Percentiles rank a stretch among this genome's conserved stretches.
Conservation (phyloP, 1,140 invertebrate genomes). For the Pseudomyrmex pallidus region DNA sequence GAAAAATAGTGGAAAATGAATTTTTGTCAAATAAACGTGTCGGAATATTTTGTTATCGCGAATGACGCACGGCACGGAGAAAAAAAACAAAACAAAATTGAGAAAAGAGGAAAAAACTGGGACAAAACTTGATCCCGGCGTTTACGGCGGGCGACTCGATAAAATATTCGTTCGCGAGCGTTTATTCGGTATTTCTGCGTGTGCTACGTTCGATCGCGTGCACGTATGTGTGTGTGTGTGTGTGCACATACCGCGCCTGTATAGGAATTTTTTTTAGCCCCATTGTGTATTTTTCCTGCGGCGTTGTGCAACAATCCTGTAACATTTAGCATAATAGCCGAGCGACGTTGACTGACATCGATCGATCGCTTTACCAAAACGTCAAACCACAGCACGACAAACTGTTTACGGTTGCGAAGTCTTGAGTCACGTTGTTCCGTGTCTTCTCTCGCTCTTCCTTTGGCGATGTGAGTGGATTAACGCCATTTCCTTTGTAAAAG, state of each 20-base stretch:
- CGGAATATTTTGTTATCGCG: conserved; percentile 57
- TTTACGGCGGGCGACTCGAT: conserved; percentile 41
- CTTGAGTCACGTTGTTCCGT: background rate
- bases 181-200: conserved; percentile 23
- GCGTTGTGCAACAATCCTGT: background rate
- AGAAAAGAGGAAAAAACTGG: background rate
- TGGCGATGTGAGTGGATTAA: conserved; percentile 34
- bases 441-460: background rate
- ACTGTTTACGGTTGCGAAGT: background rate
- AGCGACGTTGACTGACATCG: background rate
- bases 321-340: conserved; percentile 41
- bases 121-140: conserved; percentile 34
- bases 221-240: background rate
- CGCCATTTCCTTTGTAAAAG: conserved; percentile 15
- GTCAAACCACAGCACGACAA: background rate
- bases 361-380: background rate
- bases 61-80: conserved; percentile 48
- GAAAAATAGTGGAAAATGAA: conserved; percentile 56
- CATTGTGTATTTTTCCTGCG: conserved; percentile 4
- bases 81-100: background rate
- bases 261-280: conserved; percentile 17
- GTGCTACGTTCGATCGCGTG: background rate
- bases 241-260: too few species aligned
- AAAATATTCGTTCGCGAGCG: conserved; percentile 42
- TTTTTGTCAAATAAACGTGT: conserved; percentile 60